Evolutionary conservation across 2,113 vertebrate species (phyloP), one percentile per base, ranked within the genome.

Genomic region (Lamprologus lemairii): DNA sequence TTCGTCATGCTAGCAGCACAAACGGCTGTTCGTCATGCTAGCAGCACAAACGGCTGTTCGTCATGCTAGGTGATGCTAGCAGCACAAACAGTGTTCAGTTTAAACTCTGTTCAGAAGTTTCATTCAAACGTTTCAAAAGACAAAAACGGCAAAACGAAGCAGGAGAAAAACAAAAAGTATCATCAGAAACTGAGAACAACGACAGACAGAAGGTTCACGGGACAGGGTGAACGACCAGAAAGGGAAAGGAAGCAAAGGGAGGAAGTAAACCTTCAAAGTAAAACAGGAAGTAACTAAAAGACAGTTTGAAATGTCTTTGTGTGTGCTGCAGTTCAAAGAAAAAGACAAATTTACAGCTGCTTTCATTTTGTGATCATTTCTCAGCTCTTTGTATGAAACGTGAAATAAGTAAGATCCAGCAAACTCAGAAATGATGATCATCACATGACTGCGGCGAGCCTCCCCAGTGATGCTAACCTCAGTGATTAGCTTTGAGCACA

Each of bases 1-100:
- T 3, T 1, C 1, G 1, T 12, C 0, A 12, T 21, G n/a, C 10
- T 6, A 12, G 9, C n/a, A 21, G n/a, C 51, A 6, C 9, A 0
- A 9, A 53, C 49, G 5, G n/a, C n/a, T 54, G 51, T 11, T 1
- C 19, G 1, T 49, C 0, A 19, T 9, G 8, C 17, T 2, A 19
- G 49, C n/a, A 11, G 3, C n/a, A 9, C 16, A 0, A 8, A 49
- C 47, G 4, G 45, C 7, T 49, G 47, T 3, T 0, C 14, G 1
- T n/a, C 0, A 1, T 11, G 51, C 51, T 4, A 21, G 19, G 4
- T 35, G 1, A 10, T 5, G 35, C 9, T 9, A 37, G 35, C 12
- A 6, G 42, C 42, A 4, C 35, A 4, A 37, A 37, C 9, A 11
- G 9, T 54, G 53, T 55, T 63, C 28, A 33, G 28, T 35, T 63